Evolutionary conservation across 1,140 invertebrate genomes (phyloP).

Genomic region (Zophobas morio): DNA sequence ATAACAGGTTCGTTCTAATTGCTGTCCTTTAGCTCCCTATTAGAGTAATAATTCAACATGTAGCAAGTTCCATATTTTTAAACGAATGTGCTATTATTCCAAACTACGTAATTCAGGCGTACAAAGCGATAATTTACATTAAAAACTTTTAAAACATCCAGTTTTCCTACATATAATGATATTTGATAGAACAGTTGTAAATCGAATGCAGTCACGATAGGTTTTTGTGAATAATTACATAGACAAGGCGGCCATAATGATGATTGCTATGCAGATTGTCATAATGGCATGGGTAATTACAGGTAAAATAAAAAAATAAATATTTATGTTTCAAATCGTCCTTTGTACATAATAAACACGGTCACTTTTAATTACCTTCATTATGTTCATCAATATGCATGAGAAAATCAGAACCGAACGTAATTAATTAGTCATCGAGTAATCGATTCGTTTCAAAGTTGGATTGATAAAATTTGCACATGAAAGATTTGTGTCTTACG

Average conservation of each 20-base stretch:
- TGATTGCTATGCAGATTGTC: conserved; percentile 58
- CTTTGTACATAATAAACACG: conserved; percentile 33
- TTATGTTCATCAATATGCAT: conserved; percentile 9
- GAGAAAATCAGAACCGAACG: conserved; percentile 11
- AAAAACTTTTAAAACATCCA: conserved; percentile 39
- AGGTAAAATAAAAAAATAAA: conserved; percentile 20
- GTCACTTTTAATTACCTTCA: conserved; percentile 16
- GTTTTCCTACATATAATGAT: conserved; percentile 37
- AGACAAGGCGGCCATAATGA: conserved; percentile 57
- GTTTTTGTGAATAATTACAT: conserved; percentile 59
- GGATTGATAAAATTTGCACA: conserved; percentile 25
- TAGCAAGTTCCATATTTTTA: conserved; percentile 25
- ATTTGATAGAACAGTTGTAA: conserved; percentile 47
- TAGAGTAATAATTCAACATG: conserved; percentile 14
- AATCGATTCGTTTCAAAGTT: neutral
- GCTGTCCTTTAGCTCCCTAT: conserved; percentile 22
- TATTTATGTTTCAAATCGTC: conserved; percentile 47
- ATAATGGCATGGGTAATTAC: conserved; percentile 53
- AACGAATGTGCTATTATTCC: conserved; percentile 22
- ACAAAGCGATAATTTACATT: conserved; percentile 42
- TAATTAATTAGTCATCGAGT: conserved; percentile 1
- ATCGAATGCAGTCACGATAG: conserved; percentile 61
- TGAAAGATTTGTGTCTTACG: conserved; percentile 17
- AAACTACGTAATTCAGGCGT: conserved; percentile 22
- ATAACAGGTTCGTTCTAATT: conserved; percentile 31